Percentiles rank a stretch among this genome's conserved stretches.
These are phyloP conservation scores for Mormyrus iriodes DNA, from an alignment of 2,113 vertebrate species.

Conservation along the genomic window DNA sequence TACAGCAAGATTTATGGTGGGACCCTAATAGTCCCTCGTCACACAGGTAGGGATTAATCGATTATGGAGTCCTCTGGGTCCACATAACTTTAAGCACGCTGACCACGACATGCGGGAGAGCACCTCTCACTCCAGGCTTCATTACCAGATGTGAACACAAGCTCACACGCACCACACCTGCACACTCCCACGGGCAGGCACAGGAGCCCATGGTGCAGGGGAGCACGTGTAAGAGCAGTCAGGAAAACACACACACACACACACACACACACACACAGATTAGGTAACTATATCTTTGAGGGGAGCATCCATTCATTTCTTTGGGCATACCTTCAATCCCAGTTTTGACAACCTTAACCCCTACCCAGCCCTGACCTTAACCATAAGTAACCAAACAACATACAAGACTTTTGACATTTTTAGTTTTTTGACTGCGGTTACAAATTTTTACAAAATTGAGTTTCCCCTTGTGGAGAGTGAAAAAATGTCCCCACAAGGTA, in stretches of 20 bases:
- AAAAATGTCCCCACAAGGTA: too few relatives aligned
- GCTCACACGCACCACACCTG: background rate
- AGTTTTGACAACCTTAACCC: too few relatives aligned
- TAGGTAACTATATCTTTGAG: too few relatives aligned
- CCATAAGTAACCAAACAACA: too few relatives aligned
- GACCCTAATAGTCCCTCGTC: constrained; percentile 56
- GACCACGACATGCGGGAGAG: constrained; percentile 33
- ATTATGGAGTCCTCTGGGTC: constrained; percentile 53
- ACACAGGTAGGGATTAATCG: constrained; percentile 61
- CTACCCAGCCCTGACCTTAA: too few relatives aligned
- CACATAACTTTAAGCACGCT: constrained; percentile 59
- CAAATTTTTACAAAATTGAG: too few relatives aligned
- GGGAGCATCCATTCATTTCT: background rate
- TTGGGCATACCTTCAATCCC: background rate
- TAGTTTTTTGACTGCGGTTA: too few relatives aligned
- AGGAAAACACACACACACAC: constrained; percentile 7
- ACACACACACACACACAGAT: too few relatives aligned
- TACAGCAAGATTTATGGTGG: constrained; percentile 69
- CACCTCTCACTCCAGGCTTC: constrained; percentile 19
- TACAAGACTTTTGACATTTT: too few relatives aligned
- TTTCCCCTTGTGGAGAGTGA: too few relatives aligned
- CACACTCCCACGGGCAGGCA: background rate
- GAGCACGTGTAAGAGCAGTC: constrained; percentile 41
- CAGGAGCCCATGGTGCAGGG: constrained; percentile 30
- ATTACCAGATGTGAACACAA: background rate